Evolutionary conservation across 2,888 invertebrate species (phyloP).

Genomic region (Serripes groenlandicus): DNA sequence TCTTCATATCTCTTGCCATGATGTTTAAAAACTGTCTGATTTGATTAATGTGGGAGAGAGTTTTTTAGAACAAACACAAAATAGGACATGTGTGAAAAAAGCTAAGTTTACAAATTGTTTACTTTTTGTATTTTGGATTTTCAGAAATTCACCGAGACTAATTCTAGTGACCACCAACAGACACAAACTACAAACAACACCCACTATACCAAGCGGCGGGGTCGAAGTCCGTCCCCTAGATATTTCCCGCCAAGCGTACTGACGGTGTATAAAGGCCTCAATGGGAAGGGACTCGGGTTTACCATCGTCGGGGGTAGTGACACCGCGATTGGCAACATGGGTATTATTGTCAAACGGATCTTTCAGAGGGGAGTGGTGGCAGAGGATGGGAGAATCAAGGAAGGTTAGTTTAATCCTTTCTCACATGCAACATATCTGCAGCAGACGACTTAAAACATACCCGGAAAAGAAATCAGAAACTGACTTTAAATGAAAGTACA

Average conservation of each 20-base stretch:
- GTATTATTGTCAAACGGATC: slow-evolving; percentile 95
- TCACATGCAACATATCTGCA: too few relatives aligned
- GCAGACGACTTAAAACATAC: too few relatives aligned
- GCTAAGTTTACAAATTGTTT: too few relatives aligned
- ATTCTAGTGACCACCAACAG: slow-evolving; percentile 50
- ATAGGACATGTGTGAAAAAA: too few relatives aligned
- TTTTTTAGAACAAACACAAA: too few relatives aligned
- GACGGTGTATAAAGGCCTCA: slow-evolving; percentile 93
- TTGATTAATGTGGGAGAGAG: too few relatives aligned
- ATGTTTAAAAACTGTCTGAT: too few relatives aligned
- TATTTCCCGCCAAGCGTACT: slow-evolving; percentile 68
- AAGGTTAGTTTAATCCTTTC: slow-evolving; percentile 92
- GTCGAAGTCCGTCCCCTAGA: slow-evolving; percentile 57
- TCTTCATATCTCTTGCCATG: too few relatives aligned
- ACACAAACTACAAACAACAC: slow-evolving; percentile 25
- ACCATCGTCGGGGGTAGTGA: slow-evolving; percentile 96
- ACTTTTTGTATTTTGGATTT: too few relatives aligned
- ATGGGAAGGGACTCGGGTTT: slow-evolving; percentile 95
- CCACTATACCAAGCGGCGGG: slow-evolving; percentile 41
- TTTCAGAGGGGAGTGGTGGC: slow-evolving; percentile 95
- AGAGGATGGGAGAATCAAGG: slow-evolving; percentile 93
- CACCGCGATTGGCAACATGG: slow-evolving; percentile 95
- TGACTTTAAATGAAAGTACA: too few relatives aligned
- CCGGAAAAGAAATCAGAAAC: too few relatives aligned
- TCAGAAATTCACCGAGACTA: slow-evolving; percentile 55